Base-by-base conservation (phyloP, 2,888 invertebrate genomes). In the Panzeria rudis region DNA sequence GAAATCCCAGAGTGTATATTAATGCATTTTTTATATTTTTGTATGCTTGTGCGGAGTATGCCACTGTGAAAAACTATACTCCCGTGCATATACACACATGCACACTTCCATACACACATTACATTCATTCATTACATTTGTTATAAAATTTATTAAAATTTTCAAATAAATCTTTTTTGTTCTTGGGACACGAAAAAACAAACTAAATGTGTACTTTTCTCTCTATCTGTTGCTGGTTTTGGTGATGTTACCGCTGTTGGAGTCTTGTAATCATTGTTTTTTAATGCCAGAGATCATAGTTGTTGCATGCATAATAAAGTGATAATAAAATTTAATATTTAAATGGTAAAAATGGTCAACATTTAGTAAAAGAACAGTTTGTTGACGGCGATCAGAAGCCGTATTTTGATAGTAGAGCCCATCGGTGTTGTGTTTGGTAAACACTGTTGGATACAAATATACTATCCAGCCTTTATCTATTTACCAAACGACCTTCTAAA, bases 71-170 rank as follows among this genome's bases (percentile, higher is more conserved):
- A 29, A 29, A 29, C 29, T 29, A 2, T 29, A 29, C n/a, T 11
- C 44, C 38, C 38, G 3, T 38, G 38, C 56, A 44, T 54, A 17
- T 32, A 3, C 20, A 20, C 69, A 25, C 38, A 41, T 17, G 41
- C 25, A 17, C 13, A 32, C 29, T 29, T 29, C 4, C 20, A 23
- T 3, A n/a, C 9, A 15, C 35, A 35, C 35, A 35, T 9, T n/a
- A n/a, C n/a, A 32, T 17, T 8, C 35, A 68, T 68, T 8, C 68
- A 52, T 68, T 52, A 47, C 47, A 32, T 54, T 62, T 75, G 50
- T 52, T 76, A 54, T 64, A 76, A 76, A 64, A 76, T 64, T 76
- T 76, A 76, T 76, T 64, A 76, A 76, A 64, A 76, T 64, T 76
- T 76, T 38, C 20, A 76, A 54, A 64, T 76, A 76, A 64, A 76